Conservation (phyloP, 1,140 invertebrate species). For the Ridgeia piscesae region DNA sequence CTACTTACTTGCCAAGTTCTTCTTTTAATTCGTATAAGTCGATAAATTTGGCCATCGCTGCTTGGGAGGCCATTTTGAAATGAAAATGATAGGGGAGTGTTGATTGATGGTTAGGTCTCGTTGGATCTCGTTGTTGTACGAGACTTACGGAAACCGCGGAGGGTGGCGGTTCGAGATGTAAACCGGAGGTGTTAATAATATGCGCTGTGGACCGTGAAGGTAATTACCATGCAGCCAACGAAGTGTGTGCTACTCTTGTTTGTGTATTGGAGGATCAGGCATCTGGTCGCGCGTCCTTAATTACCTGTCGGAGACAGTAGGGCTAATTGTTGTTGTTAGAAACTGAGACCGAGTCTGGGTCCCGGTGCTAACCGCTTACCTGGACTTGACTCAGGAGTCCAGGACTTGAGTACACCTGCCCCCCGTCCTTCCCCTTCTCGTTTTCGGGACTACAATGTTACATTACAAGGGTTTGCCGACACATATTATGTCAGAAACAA, state of each 20-base stretch:
- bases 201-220: background rate
- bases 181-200: background rate
- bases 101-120: constrained; percentile 8
- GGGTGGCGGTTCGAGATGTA: background rate
- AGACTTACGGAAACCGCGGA: background rate
- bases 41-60: constrained; percentile 74
- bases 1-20: constrained; percentile 97
- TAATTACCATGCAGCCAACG: background rate
- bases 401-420: no score
- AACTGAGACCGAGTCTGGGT: no score
- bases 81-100: constrained; percentile 17
- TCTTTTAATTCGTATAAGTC: constrained; percentile 99
- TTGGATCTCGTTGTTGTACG: background rate
- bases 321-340: background rate
- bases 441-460: no score
- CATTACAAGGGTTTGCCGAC: no score
- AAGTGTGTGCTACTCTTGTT: background rate
- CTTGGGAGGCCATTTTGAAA: constrained; percentile 54
- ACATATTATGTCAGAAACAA: no score
- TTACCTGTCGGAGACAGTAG: background rate
- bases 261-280: background rate
- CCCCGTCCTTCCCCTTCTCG: no score
- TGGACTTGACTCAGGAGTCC: no score
- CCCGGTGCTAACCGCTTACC: background rate
- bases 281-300: background rate